Evolutionary conservation across 2,888 invertebrate species (phyloP).

Genomic region (Litoditis marina): DNA sequence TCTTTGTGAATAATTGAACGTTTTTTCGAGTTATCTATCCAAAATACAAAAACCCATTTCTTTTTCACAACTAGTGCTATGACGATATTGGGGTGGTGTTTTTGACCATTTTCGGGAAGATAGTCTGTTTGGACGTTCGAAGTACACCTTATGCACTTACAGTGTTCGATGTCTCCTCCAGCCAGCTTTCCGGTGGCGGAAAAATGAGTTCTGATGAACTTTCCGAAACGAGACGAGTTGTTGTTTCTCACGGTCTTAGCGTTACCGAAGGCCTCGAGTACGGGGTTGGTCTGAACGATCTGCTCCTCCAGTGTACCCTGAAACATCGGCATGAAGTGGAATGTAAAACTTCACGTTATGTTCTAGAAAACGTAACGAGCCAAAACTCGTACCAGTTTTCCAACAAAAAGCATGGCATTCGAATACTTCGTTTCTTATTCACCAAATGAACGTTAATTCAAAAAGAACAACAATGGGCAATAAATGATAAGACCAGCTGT

Average conservation of each 20-base stretch:
- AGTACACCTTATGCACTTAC: slow-evolving; percentile 73
- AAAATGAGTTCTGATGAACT: slow-evolving; percentile 99
- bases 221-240: slow-evolving; percentile 99
- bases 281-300: slow-evolving; percentile 98
- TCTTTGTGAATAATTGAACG: no score
- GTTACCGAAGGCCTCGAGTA: slow-evolving; percentile 70
- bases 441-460: not conserved
- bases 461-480: not conserved
- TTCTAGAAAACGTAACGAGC: not conserved
- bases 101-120: no score
- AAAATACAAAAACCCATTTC: slow-evolving; percentile 4
- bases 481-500: not conserved
- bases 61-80: no score
- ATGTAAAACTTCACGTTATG: not conserved
- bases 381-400: no score
- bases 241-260: slow-evolving; percentile 99
- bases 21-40: no score
- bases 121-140: no score
- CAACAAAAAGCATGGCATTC: no score
- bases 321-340: not conserved
- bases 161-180: slow-evolving; percentile 99
- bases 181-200: slow-evolving; percentile 98
- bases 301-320: slow-evolving; percentile 86
- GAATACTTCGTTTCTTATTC: no score
- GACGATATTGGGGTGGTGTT: no score